phyloP scores from a whole-genome alignment of 2,888 invertebrate genomes.

The Drosophila quinaria region DNA sequence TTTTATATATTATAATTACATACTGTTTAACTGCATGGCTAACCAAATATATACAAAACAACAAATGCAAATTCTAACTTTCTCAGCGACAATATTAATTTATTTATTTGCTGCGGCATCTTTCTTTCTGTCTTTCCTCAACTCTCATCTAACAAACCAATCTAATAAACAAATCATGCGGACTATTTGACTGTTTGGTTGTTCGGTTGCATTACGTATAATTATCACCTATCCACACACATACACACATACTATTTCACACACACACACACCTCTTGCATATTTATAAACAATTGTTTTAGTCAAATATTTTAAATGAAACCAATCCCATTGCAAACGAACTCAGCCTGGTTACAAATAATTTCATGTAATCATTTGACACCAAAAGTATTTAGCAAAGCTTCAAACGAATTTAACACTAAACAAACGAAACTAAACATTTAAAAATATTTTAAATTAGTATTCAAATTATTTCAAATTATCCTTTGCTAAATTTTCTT shows the following conservation, averaged over 20 bases:
- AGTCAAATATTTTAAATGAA: slow-evolving; percentile 83
- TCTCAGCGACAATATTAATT: slow-evolving; percentile 67
- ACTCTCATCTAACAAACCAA: slow-evolving; percentile 55
- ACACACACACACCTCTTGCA: slow-evolving; percentile 17
- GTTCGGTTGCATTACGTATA: slow-evolving; percentile 48
- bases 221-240: slow-evolving; percentile 17
- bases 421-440: slow-evolving; percentile 1
- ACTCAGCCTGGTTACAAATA: slow-evolving; percentile 85
- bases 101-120: slow-evolving; percentile 72
- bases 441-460: slow-evolving; percentile 1
- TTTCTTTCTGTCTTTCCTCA: slow-evolving; percentile 69
- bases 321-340: slow-evolving; percentile 85
- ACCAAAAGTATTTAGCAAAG: slow-evolving; percentile 19
- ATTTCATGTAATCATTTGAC: slow-evolving; percentile 83
- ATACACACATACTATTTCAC: slow-evolving; percentile 10
- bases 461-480: not conserved
- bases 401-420: slow-evolving; percentile 38
- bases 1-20: slow-evolving; percentile 29
- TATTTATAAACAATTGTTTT: slow-evolving; percentile 20
- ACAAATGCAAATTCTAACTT: slow-evolving; percentile 51
- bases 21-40: slow-evolving; percentile 69
- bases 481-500: slow-evolving; percentile 7
- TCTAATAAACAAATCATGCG: slow-evolving; percentile 55
- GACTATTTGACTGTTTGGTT: slow-evolving; percentile 59
- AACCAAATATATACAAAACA: slow-evolving; percentile 54